These are phyloP conservation scores for Kradibia gibbosae DNA, from an alignment of 1,140 invertebrate species.

Conservation along the genomic window DNA sequence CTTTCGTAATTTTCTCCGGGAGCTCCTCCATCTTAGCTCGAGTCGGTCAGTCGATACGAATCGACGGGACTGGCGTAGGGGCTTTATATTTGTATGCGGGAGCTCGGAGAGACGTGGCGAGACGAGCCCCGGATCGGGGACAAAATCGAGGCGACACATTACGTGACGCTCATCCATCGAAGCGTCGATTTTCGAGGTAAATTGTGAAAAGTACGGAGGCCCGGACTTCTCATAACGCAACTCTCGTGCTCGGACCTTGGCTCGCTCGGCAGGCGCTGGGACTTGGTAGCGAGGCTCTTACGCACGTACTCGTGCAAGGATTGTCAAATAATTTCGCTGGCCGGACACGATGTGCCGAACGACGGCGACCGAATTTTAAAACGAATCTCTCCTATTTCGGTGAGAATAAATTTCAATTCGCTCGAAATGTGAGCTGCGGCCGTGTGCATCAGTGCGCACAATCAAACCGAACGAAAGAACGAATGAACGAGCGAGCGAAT, in stretches of 20 bases:
- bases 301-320: slow-evolving; percentile 26
- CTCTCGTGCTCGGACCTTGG: background rate
- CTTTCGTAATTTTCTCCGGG: background rate
- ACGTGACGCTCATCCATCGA: slow-evolving; percentile 2
- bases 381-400: background rate
- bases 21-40: background rate
- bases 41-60: background rate
- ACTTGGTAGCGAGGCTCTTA: background rate
- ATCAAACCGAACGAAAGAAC: background rate
- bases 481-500: background rate
- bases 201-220: slow-evolving; percentile 51
- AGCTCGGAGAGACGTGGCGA: background rate
- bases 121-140: background rate
- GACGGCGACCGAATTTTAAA: slow-evolving; percentile 41
- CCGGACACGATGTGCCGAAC: slow-evolving; percentile 29
- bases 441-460: background rate
- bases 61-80: background rate
- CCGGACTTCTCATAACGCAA: background rate
- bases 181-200: slow-evolving; percentile 47
- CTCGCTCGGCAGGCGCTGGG: background rate
- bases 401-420: slow-evolving; percentile 61
- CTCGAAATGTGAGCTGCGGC: slow-evolving; percentile 45
- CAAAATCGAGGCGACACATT: background rate
- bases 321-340: slow-evolving; percentile 50
- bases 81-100: slow-evolving; percentile 21